These are phyloP conservation scores for Hydraecia micacea DNA, from an alignment of 2,888 invertebrate genomes.

Conservation along the genomic window DNA sequence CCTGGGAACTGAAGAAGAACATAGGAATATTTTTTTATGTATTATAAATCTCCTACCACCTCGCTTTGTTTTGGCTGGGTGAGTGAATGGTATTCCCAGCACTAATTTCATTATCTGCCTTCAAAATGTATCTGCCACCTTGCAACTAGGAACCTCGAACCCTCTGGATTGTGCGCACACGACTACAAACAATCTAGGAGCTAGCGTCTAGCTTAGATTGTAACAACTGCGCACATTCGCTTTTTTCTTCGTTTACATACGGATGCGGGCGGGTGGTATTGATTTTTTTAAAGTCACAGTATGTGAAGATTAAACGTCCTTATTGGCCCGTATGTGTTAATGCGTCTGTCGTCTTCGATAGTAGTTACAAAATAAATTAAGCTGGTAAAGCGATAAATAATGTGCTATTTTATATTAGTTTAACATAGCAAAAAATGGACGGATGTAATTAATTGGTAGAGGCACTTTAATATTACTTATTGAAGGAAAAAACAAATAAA, in stretches of 20 bases:
- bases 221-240: conserved; percentile 35
- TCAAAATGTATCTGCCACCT: background rate
- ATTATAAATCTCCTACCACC: background rate
- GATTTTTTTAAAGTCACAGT: conserved; percentile 38
- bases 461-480: conserved; percentile 26
- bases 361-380: background rate
- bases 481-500: conserved; percentile 16
- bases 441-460: conserved; percentile 45
- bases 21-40: background rate
- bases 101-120: background rate
- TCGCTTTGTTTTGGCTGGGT: background rate
- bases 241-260: conserved; percentile 28
- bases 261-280: conserved; percentile 57
- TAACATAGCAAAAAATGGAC: conserved; percentile 45
- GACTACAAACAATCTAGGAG: conserved; percentile 25
- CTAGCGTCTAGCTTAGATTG: conserved; percentile 12
- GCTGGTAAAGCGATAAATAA: conserved; percentile 25
- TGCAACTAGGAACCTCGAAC: background rate
- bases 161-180: background rate
- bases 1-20: too few relatives aligned
- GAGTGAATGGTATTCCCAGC: background rate
- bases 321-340: conserved; percentile 52
- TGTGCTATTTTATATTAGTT: background rate
- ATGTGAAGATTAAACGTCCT: conserved; percentile 15
- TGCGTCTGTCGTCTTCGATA: conserved; percentile 3